A percentile compares a stretch with the other conserved stretches of the same genome.
These are phyloP conservation scores for Penaeus vannamei DNA, from an alignment of 1,140 invertebrate genomes.

Conservation along the genomic window DNA sequence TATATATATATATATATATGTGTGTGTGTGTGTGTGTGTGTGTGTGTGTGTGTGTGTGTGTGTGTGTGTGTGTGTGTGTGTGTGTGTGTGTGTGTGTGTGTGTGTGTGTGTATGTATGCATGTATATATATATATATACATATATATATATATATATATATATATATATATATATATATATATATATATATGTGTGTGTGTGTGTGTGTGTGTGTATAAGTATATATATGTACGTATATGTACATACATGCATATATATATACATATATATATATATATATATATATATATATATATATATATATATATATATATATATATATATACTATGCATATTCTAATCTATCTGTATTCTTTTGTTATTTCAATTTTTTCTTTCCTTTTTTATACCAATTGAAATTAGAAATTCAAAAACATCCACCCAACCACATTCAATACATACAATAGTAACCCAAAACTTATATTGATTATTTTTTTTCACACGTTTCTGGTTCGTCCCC, in stretches of 20 bases:
- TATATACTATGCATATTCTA: neutral
- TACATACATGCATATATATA: neutral
- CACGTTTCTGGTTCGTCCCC: too few species aligned
- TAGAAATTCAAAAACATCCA: too few species aligned
- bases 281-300: neutral
- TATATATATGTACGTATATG: neutral
- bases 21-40: neutral
- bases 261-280: neutral
- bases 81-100: neutral
- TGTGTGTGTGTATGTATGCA: neutral
- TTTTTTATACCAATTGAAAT: neutral
- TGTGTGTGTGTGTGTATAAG: neutral
- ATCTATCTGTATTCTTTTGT: neutral
- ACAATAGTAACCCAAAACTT: too few species aligned
- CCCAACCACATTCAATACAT: too few species aligned
- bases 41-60: neutral
- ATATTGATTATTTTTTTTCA: too few species aligned
- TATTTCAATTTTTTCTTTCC: neutral
- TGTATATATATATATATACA: neutral
- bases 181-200: neutral
- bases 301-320: constrained; percentile 1
- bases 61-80: neutral
- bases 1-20: neutral
- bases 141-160: neutral
- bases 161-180: neutral